phyloP scores from a whole-genome alignment of 2,888 invertebrate species.

The Melipona beecheii region DNA sequence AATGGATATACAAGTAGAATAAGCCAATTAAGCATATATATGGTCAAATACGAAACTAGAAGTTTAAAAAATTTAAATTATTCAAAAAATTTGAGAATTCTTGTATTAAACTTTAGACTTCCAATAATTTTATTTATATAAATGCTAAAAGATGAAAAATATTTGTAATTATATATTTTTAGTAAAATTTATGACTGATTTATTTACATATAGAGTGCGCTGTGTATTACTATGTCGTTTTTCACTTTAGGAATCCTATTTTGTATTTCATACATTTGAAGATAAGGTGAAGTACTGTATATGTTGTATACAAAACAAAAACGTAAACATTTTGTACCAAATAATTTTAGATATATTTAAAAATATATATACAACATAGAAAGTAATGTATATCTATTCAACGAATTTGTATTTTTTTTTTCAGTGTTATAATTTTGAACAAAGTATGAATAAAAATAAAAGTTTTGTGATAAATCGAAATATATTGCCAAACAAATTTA shows the following conservation, averaged over 20 bases:
- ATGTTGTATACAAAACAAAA: constrained; percentile 1
- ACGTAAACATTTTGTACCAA: constrained; percentile 10
- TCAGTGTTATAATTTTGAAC: neutral
- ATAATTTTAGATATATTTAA: neutral
- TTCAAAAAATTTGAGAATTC: neutral
- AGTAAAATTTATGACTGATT: neutral
- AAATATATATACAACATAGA: neutral
- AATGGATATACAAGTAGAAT: neutral
- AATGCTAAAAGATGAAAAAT: neutral
- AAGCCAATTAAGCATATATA: neutral
- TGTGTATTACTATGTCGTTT: neutral
- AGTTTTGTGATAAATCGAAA: neutral
- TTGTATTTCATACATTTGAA: neutral
- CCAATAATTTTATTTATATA: neutral
- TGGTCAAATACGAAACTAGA: neutral
- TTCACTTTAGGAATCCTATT: neutral
- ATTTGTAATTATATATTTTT: constrained; percentile 9
- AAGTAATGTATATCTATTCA: neutral
- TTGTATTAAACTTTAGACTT: neutral
- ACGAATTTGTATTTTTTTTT: neutral
- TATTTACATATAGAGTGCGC: neutral
- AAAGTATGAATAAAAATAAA: neutral
- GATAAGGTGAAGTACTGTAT: neutral
- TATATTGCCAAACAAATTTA: neutral
- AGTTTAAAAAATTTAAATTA: neutral